Base-by-base conservation (phyloP, 2,888 invertebrate genomes). In the Cetonia aurata region DNA sequence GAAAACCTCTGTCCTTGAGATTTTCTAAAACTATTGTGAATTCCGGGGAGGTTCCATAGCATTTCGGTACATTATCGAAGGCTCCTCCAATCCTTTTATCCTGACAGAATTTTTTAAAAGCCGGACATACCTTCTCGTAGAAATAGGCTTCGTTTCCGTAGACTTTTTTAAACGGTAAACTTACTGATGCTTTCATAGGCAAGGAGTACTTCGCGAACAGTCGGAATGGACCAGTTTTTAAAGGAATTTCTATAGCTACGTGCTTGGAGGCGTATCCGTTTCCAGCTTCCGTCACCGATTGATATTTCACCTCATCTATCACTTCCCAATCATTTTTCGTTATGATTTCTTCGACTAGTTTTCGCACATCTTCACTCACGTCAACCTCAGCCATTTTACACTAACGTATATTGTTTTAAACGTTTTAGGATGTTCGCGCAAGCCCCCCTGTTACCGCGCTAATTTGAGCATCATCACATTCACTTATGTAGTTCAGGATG, bases 191-290 rank as follows among this genome's bases (percentile, higher is more conserved):
- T 17, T 2, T 12, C 17, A 42, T 1, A 10, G 2, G 1, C 13
- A 44, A 13, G 3, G 73, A 41, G 25, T 15, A 66, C 65, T 75
- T 75, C 15, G 71, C 55, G 37, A 75, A 57, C 41, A 74, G 33
- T 56, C 71, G 37, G 0, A 75, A 9, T 2, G 12, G 56, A 44
- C 71, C 69, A 10, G 37, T 37, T 8, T 41, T 71, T 55, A 4
- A 56, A 62, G 17, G 69, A 4, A 74, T 19, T 3, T 60, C 37
- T 6, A 73, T 69, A 9, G 67, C 56, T 37, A 52, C 57, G 31
- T 72, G 46, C 25, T 52, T 56, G 10, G 71, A 70, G 15, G 60
- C n/a, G 55, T 71, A 72, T 42, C 70, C 69, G 52, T 75, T 74
- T n/a, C 73, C 73, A 50, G 67, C 71, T 9, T 70, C 70, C 6